Percentiles rank a stretch among this genome's conserved stretches.
These are phyloP conservation scores for Phytoseiulus persimilis DNA, from an alignment of 2,888 invertebrate species.

Conservation along the genomic window DNA sequence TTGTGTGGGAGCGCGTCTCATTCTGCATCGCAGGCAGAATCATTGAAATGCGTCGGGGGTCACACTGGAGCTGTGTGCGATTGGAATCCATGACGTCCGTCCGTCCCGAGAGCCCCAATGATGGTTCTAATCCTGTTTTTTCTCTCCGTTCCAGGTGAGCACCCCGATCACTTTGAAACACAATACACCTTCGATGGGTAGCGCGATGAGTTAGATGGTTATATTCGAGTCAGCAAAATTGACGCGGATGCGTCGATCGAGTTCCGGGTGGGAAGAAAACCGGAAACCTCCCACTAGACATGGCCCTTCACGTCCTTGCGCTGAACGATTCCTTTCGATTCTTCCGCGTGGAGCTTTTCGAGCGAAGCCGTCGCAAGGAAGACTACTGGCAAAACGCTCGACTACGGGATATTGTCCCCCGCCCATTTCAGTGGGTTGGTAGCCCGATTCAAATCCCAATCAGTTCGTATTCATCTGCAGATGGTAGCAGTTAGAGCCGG, in stretches of 20 bases:
- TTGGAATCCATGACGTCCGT: background rate
- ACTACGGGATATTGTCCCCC: too few species aligned
- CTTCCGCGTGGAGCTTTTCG: too few species aligned
- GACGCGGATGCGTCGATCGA: too few species aligned
- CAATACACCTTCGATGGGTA: background rate
- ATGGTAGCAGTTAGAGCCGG: too few species aligned
- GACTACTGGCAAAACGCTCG: too few species aligned
- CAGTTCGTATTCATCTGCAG: background rate
- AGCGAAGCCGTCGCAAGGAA: too few species aligned
- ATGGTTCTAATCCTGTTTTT: background rate
- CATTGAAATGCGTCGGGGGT: background rate
- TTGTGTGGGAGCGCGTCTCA: background rate
- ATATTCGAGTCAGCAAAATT: too few species aligned
- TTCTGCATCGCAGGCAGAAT: background rate
- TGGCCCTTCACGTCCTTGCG: too few species aligned
- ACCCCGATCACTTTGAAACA: background rate
- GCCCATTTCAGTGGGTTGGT: background rate
- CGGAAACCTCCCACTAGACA: too few species aligned
- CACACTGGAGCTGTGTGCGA: background rate
- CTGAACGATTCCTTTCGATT: too few species aligned
- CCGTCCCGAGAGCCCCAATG: background rate
- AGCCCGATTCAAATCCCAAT: background rate
- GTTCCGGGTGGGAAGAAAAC: too few species aligned
- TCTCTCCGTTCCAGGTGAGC: background rate
- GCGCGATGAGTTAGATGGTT: background rate